Evolutionary conservation across 2,113 vertebrate genomes (phyloP).

Genomic region (Platichthys flesus): DNA sequence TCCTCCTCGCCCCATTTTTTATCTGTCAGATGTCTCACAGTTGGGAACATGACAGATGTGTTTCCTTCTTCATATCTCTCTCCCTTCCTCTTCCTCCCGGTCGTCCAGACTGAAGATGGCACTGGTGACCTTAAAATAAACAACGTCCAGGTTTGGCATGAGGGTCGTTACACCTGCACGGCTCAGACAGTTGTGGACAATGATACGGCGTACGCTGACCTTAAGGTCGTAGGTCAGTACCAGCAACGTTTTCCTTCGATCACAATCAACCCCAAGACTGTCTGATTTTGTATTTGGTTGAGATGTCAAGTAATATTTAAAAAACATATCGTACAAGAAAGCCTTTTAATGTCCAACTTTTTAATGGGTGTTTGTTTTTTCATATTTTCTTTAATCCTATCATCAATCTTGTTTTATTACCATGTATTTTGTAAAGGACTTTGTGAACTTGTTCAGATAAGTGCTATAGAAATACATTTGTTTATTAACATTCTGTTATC

Average conservation of each 20-base stretch:
- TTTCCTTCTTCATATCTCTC: background rate
- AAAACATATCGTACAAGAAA: too few species aligned
- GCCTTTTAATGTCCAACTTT: too few species aligned
- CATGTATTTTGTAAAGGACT: too few species aligned
- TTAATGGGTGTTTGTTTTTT: too few species aligned
- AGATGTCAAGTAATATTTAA: too few species aligned
- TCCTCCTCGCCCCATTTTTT: background rate
- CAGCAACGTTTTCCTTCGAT: background rate
- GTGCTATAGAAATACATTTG: too few species aligned
- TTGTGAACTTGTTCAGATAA: too few species aligned
- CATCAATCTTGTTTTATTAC: too few species aligned
- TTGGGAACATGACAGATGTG: background rate
- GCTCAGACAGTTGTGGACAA: conserved; percentile 97
- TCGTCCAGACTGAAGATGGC: conserved; percentile 80
- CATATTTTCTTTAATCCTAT: too few species aligned
- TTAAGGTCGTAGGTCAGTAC: conserved; percentile 91
- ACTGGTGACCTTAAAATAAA: conserved; percentile 90
- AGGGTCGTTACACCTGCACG: conserved; percentile 92
- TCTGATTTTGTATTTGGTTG: too few species aligned
- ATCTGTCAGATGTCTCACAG: background rate
- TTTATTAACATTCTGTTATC: background rate
- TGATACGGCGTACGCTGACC: conserved; percentile 90
- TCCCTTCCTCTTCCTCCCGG: conserved; percentile 1
- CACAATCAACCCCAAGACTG: background rate
- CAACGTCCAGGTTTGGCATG: conserved; percentile 89